Base-by-base conservation (phyloP, 2,888 invertebrate species). In the Chrysopilus asiliformis region DNA sequence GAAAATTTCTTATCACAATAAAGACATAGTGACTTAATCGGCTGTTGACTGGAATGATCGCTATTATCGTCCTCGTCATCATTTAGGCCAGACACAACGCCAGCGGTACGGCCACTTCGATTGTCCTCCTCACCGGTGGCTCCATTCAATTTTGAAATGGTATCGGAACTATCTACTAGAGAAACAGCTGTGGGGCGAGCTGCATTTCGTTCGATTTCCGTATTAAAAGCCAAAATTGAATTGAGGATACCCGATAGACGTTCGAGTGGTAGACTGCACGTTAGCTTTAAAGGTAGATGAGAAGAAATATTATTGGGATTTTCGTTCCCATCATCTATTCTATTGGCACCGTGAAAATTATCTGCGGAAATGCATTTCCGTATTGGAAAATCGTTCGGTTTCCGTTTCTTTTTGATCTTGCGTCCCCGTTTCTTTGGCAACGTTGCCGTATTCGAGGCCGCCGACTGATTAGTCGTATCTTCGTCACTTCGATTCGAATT, bases 1-100 rank as follows among this genome's bases (percentile, higher is more conserved):
- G 57, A 55, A 50, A 64, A 63, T 48, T 60, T 58, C 43, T 60
- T 62, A 62, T 64, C 64, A 59, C 64, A 64, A 53, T 62, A 64
- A 46, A 64, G 52, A 49, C 64, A 64, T 38, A 64, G 50, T 38
- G 52, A 55, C 47, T 58, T 60, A 35, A 20, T 40, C 28, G 32
- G 17, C 35, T 28, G 27, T n/a, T 39, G 36, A 43, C 40, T 43
- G 36, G 42, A 42, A 37, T 39, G 39, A 27, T 34, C 35, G 7
- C 22, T 10, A 22, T 22, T 22, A 8, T 22, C 22, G 10, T 22
- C 22, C 10, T 22, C 22, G 7, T 22, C 7, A 25, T 31, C 31
- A 32, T 32, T 32, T 10, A 24, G 14, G 18, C 14, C 5, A n/a
- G 33, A 19, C 6, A 15, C n/a, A 6, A 13, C 19, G 32, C 32